phyloP scores from a whole-genome alignment of 37 sponge, comb jelly and placozoan species.

The Lycopodina hypogea region DNA sequence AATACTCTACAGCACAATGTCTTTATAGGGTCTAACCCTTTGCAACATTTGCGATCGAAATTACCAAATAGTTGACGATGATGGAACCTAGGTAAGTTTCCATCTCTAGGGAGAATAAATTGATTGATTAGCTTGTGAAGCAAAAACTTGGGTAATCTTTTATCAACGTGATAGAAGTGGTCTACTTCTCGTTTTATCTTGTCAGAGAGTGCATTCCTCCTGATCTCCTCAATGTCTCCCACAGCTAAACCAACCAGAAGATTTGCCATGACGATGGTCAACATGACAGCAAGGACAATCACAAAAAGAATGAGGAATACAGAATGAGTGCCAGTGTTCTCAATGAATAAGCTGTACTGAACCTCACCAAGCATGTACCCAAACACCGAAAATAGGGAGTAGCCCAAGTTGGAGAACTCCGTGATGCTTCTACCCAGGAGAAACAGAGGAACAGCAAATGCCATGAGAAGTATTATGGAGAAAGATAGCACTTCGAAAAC shows the following conservation, averaged over 20 bases:
- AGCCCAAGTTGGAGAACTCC: conserved; percentile 26
- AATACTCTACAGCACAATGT: too few species aligned
- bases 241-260: conserved; percentile 91
- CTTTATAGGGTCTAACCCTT: too few species aligned
- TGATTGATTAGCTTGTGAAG: too few species aligned
- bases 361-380: conserved; percentile 66
- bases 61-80: background rate
- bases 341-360: conserved; percentile 27
- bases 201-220: conserved; percentile 55
- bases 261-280: conserved; percentile 67
- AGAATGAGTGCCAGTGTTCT: background rate
- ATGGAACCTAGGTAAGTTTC: too few species aligned
- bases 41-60: too few species aligned
- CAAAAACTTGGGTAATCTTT: conserved; percentile 29
- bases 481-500: conserved; percentile 48
- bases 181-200: conserved; percentile 29
- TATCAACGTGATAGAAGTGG: conserved; percentile 34
- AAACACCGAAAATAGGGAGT: conserved; percentile 58
- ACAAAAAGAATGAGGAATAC: conserved; percentile 15
- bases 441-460: conserved; percentile 68
- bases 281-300: background rate
- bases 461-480: conserved; percentile 49
- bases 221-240: conserved; percentile 76
- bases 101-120: too few species aligned
- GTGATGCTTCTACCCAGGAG: conserved; percentile 42